Conservation (phyloP, 53 echinoderm and acorn worm species). For the Apostichopus leukothele region DNA sequence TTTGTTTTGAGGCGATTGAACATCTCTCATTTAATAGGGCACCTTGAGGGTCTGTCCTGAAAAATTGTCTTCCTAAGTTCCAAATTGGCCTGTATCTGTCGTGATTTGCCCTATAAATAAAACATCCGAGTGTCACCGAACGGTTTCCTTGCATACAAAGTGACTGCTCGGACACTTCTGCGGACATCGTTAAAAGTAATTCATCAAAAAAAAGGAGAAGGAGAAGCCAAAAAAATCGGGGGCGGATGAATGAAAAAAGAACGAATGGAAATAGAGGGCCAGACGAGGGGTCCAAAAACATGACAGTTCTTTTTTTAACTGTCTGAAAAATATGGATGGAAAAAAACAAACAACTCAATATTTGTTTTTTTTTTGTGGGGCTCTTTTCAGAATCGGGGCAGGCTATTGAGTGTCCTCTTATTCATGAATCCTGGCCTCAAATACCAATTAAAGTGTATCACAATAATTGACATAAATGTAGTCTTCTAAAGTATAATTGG, state of each 20-base stretch:
- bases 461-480: constrained; percentile 46
- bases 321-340: constrained; percentile 26
- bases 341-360: background rate
- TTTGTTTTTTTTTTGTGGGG: background rate
- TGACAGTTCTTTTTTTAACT: constrained; percentile 9
- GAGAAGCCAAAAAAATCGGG: background rate
- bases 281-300: constrained; percentile 10
- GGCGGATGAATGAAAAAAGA: constrained; percentile 20
- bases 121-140: constrained; percentile 34
- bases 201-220: constrained; percentile 7
- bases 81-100: constrained; percentile 51
- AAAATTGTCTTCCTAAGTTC: constrained; percentile 43
- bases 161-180: constrained; percentile 44
- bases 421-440: constrained; percentile 25
- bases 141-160: constrained; percentile 37
- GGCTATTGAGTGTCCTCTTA: constrained; percentile 6
- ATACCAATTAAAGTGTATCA: constrained; percentile 52
- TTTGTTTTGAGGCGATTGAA: constrained; percentile 41
- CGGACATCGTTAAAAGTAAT: constrained; percentile 38
- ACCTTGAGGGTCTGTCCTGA: constrained; percentile 45
- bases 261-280: constrained; percentile 41
- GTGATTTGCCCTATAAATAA: constrained; percentile 48
- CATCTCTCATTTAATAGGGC: constrained; percentile 44
- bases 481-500: constrained; percentile 40
- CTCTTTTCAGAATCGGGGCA: constrained; percentile 9